Percentiles rank a stretch among this genome's conserved stretches.
phyloP scores from a whole-genome alignment of 2,888 invertebrate genomes.

The Podotricha telesiphe region DNA sequence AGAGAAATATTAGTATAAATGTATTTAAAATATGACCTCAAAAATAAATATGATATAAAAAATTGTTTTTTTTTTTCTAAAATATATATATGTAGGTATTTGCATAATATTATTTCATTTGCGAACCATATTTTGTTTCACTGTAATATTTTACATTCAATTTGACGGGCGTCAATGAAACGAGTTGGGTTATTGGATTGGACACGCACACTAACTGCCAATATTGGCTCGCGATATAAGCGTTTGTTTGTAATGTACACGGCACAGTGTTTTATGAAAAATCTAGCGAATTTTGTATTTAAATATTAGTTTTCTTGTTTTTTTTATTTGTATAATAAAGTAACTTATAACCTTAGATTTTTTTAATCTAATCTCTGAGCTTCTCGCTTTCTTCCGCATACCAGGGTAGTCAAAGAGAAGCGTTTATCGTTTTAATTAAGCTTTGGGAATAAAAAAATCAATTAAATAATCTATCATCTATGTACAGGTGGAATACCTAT shows the following conservation, averaged over 20 bases:
- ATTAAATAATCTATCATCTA: too few species aligned
- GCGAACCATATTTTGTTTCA: background rate
- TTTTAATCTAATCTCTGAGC: too few species aligned
- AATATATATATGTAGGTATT: background rate
- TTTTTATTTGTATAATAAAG: background rate
- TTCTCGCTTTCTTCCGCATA: too few species aligned
- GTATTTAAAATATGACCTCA: too few species aligned
- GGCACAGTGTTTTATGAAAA: conserved; percentile 11
- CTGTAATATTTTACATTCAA: conserved; percentile 24
- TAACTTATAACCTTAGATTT: too few species aligned
- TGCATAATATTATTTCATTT: conserved; percentile 4
- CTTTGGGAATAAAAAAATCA: too few species aligned
- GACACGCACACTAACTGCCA: conserved; percentile 23
- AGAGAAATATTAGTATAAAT: too few species aligned
- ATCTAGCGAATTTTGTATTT: background rate
- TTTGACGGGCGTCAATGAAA: conserved; percentile 27
- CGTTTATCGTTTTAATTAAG: too few species aligned
- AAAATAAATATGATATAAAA: too few species aligned
- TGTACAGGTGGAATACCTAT: too few species aligned
- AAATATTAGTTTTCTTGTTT: background rate
- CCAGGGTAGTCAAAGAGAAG: too few species aligned
- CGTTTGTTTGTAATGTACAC: conserved; percentile 18
- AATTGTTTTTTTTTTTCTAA: too few species aligned
- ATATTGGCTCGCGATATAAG: conserved; percentile 13
- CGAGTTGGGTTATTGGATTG: conserved; percentile 23